Conservation (phyloP, 2,888 invertebrate genomes). For the Eupithecia insigniata region DNA sequence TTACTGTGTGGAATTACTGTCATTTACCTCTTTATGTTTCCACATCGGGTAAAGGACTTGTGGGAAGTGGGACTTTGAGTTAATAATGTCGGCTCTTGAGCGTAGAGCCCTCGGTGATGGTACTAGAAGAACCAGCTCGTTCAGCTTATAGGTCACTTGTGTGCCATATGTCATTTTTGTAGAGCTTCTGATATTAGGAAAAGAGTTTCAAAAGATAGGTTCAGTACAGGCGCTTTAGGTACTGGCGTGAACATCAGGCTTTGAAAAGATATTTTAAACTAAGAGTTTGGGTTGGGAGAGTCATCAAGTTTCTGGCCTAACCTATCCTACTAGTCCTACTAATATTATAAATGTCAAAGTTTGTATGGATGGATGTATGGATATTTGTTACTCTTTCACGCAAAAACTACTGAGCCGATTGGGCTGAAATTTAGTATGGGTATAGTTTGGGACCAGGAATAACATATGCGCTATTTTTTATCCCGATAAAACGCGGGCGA, state of each 20-base stretch:
- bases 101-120: slow-evolving; percentile 40
- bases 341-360: too few relatives aligned
- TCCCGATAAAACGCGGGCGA: too few relatives aligned
- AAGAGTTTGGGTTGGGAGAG: background rate
- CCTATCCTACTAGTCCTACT: too few relatives aligned
- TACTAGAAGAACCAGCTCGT: slow-evolving; percentile 4
- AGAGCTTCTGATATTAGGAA: slow-evolving; percentile 6
- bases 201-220: too few relatives aligned
- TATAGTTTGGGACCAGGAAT: too few relatives aligned
- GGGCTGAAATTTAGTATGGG: too few relatives aligned
- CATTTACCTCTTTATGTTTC: slow-evolving; percentile 63
- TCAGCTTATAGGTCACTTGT: slow-evolving; percentile 16
- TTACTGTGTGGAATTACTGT: slow-evolving; percentile 66
- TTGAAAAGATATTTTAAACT: background rate
- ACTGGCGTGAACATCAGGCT: too few relatives aligned
- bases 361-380: too few relatives aligned
- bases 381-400: too few relatives aligned
- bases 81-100: slow-evolving; percentile 40
- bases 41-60: slow-evolving; percentile 46
- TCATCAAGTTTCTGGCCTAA: background rate
- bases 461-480: too few relatives aligned
- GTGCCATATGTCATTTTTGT: background rate
- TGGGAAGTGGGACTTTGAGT: slow-evolving; percentile 42
- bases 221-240: too few relatives aligned
- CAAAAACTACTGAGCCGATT: too few relatives aligned